A percentile compares a stretch with the other conserved stretches of the same genome.
Evolutionary conservation across 2,113 vertebrate species (phyloP).

Genomic region (Ibidorhyncha struthersii): DNA sequence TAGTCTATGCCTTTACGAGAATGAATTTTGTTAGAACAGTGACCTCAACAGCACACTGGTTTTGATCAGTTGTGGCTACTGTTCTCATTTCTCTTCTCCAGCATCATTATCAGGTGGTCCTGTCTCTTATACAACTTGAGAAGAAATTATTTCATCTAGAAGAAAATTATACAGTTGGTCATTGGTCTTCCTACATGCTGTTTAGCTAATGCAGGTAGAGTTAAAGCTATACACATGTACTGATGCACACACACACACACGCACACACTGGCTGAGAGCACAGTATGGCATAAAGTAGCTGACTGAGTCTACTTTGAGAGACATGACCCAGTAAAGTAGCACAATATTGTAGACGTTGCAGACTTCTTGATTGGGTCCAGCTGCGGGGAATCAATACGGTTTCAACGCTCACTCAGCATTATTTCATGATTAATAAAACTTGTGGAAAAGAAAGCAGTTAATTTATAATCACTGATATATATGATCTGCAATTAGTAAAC

Average conservation of each 20-base stretch:
- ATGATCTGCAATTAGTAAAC: neutral
- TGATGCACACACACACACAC: neutral
- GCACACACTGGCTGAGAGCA: neutral
- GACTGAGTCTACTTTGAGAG: neutral
- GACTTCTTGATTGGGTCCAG: neutral
- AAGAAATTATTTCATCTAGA: conserved; percentile 13
- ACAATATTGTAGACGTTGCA: neutral
- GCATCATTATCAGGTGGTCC: neutral
- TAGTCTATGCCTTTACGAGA: neutral
- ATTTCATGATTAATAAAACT: neutral
- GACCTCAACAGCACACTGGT: neutral
- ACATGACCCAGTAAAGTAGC: neutral
- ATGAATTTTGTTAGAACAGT: neutral
- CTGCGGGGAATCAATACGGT: neutral
- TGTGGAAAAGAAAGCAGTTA: neutral
- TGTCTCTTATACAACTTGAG: neutral
- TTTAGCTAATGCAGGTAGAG: neutral
- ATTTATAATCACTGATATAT: neutral
- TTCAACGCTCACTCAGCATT: neutral
- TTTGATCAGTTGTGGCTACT: neutral
- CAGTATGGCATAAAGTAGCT: neutral
- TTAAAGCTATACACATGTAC: neutral
- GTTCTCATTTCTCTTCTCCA: neutral
- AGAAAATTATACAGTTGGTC: neutral
- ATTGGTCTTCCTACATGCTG: neutral